Evolutionary conservation across 1,140 invertebrate genomes (phyloP), one percentile per base, ranked within the genome.

Genomic region (Agrypnia vestita): DNA sequence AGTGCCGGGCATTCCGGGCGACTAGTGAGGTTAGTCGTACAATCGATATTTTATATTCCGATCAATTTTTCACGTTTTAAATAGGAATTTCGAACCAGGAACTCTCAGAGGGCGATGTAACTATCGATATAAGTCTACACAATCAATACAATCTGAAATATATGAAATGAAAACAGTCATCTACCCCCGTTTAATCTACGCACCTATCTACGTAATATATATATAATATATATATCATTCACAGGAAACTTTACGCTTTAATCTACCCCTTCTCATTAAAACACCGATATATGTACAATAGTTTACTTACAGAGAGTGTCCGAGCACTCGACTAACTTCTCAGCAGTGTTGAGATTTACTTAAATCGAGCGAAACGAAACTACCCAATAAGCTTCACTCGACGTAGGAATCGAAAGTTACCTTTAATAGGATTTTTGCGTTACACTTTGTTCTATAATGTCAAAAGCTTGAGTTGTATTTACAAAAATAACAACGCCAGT

Each of bases 1-100:
- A n/a, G 21, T 9, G 51, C n/a, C 13, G 49, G 15, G 46, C 47
- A n/a, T 11, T n/a, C 25, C 25, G 25, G 25, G 71, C 51, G 71
- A 44, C 71, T 35, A 44, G 21, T 56, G 19, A 10, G 25, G 25
- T 25, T 44, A 74, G 25, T 55, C 25, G 51, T 17, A 12, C 6
- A 13, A 35, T 74, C 35, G 53, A 55, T 43, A 44, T 15, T 56
- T 55, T 13, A 17, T n/a, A 53, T 53, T 73, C 51, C 19, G 12
- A 71, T 71, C 43, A 35, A 59, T 76, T 47, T 67, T 49, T 46
- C 17, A 15, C 15, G 62, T 15, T 75, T 69, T 78, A 71, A 80
- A 83, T 83, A 83, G 82, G 82, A 83, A 83, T 83, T 81, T 83
- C 82, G 82, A 83, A 83, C 82, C 82, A 83, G 82, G 82, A 83